These are phyloP conservation scores for Orchesellides sinensis DNA, from an alignment of 2,888 invertebrate species.

Conservation along the genomic window DNA sequence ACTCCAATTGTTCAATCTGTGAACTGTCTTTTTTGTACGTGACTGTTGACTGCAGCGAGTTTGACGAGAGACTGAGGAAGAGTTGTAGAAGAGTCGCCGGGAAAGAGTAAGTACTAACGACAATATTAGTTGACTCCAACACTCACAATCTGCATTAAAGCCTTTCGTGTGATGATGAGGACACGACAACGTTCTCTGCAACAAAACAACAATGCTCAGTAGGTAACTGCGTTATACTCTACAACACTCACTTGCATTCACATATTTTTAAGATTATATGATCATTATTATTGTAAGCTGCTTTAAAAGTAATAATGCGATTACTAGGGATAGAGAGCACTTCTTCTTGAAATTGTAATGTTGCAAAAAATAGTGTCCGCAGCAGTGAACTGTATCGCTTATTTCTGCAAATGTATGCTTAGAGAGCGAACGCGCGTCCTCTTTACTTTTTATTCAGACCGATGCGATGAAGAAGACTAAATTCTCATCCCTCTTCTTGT, in stretches of 20 bases:
- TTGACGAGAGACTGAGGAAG: slow-evolving; percentile 62
- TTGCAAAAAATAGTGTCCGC: slow-evolving; percentile 6
- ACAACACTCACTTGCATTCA: slow-evolving; percentile 14
- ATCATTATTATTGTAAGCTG: slow-evolving; percentile 1
- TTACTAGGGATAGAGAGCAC: slow-evolving; percentile 14
- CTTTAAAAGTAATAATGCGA: slow-evolving; percentile 16
- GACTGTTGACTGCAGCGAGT: slow-evolving; percentile 62
- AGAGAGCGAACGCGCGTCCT: slow-evolving; percentile 10
- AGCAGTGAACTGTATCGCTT: not conserved
- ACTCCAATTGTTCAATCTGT: no score
- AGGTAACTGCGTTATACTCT: slow-evolving; percentile 25
- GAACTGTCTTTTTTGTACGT: slow-evolving; percentile 36
- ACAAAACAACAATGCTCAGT: slow-evolving; percentile 59
- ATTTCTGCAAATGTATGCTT: slow-evolving; percentile 1
- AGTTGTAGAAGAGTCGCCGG: slow-evolving; percentile 57
- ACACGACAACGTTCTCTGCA: slow-evolving; percentile 50
- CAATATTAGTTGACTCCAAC: slow-evolving; percentile 24
- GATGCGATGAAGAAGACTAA: not conserved
- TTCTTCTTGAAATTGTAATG: slow-evolving; percentile 15
- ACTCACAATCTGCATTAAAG: no score
- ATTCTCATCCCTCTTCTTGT: not conserved
- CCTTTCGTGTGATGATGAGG: slow-evolving; percentile 44
- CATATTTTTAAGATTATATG: slow-evolving; percentile 14
- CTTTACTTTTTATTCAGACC: slow-evolving; percentile 29
- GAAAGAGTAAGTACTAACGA: slow-evolving; percentile 57